Base-by-base conservation (phyloP, 2,888 invertebrate genomes). In the Taenaris catops region DNA sequence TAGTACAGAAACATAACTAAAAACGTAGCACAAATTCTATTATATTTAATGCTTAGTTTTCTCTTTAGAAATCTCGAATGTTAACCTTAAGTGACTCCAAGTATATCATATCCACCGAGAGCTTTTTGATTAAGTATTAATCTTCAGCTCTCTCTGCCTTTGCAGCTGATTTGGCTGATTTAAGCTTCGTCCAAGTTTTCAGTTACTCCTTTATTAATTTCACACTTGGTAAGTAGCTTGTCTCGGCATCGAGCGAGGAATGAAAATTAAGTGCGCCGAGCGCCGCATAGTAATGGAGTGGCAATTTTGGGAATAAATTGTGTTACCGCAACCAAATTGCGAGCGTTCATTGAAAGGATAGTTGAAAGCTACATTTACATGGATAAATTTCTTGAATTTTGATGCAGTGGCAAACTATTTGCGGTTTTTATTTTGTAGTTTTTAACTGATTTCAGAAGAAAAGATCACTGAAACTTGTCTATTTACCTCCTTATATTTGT, bases 211-310 rank as follows among this genome's bases (percentile, higher is more conserved):
- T 46, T 47, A 55, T 54, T 55, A 54, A 55, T 54, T 55, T 55
- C 51, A 53, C 54, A 55, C 51, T 54, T 37, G 46, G 53, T 45
- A 46, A 54, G 44, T 51, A 49, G 45, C 45, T 47, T 54, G 55
- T 48, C 25, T 29, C 32, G 8, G 21, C 29, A 23, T 38, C 29
- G 29, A 36, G 39, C 33, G 43, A 40, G 46, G 46, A 44, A 49
- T 49, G 50, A 47, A 53, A 55, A 49, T 48, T 51, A 50, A 49
- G 43, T 47, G 52, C 12, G 37, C 37, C 29, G 25, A 31, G 28
- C 41, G 36, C 44, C 38, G 38, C 43, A 37, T 36, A 34, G 47
- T 45, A 49, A 49, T 45, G 41, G 43, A 49, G 49, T 38, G 49
- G 38, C 47, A 49, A 49, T 45, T 49, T 49, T 36, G 44, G 38